Conservation (phyloP, 1,140 invertebrate species). For the Dinothrombium tinctorium region DNA sequence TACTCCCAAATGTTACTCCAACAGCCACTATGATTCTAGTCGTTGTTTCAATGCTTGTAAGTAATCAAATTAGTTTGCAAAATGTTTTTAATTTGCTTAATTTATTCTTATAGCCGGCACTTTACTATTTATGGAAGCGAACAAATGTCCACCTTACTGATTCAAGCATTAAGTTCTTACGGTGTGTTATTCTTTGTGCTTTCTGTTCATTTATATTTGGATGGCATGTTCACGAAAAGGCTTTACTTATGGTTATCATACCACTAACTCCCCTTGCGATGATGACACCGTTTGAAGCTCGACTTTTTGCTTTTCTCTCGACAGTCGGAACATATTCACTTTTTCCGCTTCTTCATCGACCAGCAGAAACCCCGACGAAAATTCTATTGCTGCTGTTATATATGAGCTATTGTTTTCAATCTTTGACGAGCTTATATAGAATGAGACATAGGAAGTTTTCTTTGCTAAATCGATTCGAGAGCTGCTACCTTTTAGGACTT, state of each 20-base stretch:
- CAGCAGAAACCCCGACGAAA: constrained; percentile 27
- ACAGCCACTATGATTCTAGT: constrained; percentile 48
- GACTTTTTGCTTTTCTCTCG: constrained; percentile 41
- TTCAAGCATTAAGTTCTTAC: constrained; percentile 32
- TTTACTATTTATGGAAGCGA: constrained; percentile 4
- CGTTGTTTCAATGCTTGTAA: constrained; percentile 40
- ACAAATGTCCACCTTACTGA: not conserved
- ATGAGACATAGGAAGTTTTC: constrained; percentile 8
- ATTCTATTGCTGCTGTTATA: constrained; percentile 39
- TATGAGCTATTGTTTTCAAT: constrained; percentile 28
- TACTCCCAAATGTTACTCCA: constrained; percentile 61
- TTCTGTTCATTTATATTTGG: constrained; percentile 86
- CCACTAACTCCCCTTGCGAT: constrained; percentile 56
- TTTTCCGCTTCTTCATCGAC: constrained; percentile 60
- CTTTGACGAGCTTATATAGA: constrained; percentile 17
- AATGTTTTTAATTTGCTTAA: not conserved
- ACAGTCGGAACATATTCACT: constrained; percentile 58
- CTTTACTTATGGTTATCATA: constrained; percentile 69
- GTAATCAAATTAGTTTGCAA: constrained; percentile 11
- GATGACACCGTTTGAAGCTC: constrained; percentile 37
- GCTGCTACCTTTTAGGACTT: constrained; percentile 43
- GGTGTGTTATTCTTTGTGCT: constrained; percentile 50
- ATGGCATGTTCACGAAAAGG: constrained; percentile 99
- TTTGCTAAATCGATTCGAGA: constrained; percentile 32
- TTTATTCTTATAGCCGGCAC: constrained; percentile 2